These are phyloP conservation scores for Cololabis saira DNA, from an alignment of 2,113 vertebrate genomes.

Conservation along the genomic window DNA sequence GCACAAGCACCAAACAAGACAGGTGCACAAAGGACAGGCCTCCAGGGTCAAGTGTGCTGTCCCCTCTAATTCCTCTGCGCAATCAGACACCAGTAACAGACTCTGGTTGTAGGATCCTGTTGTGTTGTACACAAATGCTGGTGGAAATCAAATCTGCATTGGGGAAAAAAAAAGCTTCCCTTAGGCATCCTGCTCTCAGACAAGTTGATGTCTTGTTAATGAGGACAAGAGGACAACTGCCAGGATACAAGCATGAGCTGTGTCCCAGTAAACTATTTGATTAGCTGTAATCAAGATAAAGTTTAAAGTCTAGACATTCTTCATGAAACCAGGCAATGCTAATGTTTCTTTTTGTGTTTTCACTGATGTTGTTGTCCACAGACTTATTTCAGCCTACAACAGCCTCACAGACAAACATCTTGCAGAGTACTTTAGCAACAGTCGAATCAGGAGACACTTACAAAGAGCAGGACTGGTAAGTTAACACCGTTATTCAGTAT, in stretches of 20 bases:
- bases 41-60: conserved; percentile 71
- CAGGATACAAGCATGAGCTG: conserved; percentile 46
- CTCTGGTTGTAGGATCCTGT: conserved; percentile 71
- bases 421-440: conserved; percentile 90
- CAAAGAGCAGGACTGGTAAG: conserved; percentile 92
- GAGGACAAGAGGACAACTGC: conserved; percentile 48
- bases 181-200: conserved; percentile 40
- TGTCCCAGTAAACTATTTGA: conserved; percentile 18
- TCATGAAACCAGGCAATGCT: not conserved
- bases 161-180: conserved; percentile 62
- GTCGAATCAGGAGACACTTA: conserved; percentile 88
- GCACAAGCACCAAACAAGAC: conserved; percentile 10
- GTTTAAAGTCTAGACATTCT: not conserved
- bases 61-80: conserved; percentile 58
- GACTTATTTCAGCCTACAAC: conserved; percentile 88
- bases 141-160: conserved; percentile 74
- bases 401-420: conserved; percentile 95
- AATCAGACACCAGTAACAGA: conserved; percentile 77
- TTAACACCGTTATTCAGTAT: not conserved
- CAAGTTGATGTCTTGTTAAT: conserved; percentile 56
- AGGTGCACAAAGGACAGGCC: conserved; percentile 62
- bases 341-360: conserved; percentile 16
- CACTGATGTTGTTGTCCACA: conserved; percentile 59
- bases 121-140: conserved; percentile 74
- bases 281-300: conserved; percentile 35